Base-by-base conservation (phyloP, 2,113 vertebrate species). In the Thunnus thynnus region DNA sequence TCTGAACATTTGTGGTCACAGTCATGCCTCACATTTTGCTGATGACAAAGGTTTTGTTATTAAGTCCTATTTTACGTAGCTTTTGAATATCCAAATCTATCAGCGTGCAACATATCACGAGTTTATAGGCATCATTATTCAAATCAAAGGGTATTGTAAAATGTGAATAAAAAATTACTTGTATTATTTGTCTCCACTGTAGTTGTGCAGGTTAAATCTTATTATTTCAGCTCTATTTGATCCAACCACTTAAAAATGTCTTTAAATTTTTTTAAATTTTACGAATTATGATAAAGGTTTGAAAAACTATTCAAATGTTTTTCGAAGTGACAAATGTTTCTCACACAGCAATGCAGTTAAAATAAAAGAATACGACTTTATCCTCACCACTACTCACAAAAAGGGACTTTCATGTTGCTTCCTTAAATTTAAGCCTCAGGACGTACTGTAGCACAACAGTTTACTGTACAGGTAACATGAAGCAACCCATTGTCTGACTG, bases 1-100 rank as follows among this genome's bases (percentile, higher is more conserved):
- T 48, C 13, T 67, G 32, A 36, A 27, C 7, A 32, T 68, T 51
- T 84, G 56, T 13, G 47, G 71, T 79, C 0, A 46, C 10, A 76
- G 32, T 52, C 63, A 65, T 4, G 48, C 13, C 36, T 63, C 3
- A 41, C 3, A 47, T 58, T 73, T 41, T 78, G 77, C 46, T 67
- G 60, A 78, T 44, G 27, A 9, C 1, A 22, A 22, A 1, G 32
- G 10, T 0, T 46, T 54, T 36, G 25, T 44, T 36, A 3, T 41
- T 12, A 27, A 18, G 61, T 47, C 17, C 6, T 73, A 10, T 52
- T 48, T 67, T 12, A 55, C 65, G 70, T 22, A 22, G 22, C 22
- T 22, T 22, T 22, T 22, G 22, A 22, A 22, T 22, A 22, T 22
- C 22, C 22, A 22, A 22, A 22, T 22, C 22, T 22, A 22, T 41